Base-by-base conservation (phyloP, 2,113 vertebrate species). In the Dromaius novaehollandiae region DNA sequence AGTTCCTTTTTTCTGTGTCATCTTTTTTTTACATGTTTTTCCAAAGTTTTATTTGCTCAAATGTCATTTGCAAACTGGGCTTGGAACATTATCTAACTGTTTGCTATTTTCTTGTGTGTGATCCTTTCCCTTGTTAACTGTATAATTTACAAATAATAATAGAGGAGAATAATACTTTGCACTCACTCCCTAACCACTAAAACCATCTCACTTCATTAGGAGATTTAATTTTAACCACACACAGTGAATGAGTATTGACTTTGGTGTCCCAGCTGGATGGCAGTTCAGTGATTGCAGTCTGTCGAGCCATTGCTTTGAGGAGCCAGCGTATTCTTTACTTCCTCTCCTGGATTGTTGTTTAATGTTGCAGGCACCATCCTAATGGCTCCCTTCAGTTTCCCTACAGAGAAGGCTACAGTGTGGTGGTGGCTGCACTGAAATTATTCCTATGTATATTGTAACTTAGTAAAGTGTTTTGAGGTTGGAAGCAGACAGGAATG, bases 281-380 rank as follows among this genome's bases (percentile, higher is more conserved):
- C 91, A 91, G 93, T 38, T 97, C 94, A 94, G 94, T 71, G 88
- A 19, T 89, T 97, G 93, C 85, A 83, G 95, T 97, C 93, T 96
- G 73, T n/a, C 66, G 88, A 95, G 86, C 88, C 89, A 38, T 71
- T 91, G 85, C 93, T 91, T 93, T 91, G 74, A 91, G 95, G 85
- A 96, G 93, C 96, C 93, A 95, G 88, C 91, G 74, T 93, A 96
- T 93, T 96, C 96, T 88, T 93, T 88, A 82, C 89, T 97, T 97
- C 96, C 96, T 97, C 89, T 78, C 87, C 93, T 82, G 91, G 94
- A 96, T 90, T 96, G 88, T 96, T 96, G 89, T 94, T 97, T 95
- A 96, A 96, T 97, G 95, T 97, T 97, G 94, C 96, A 97, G 96
- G 95, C 97, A 96, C 95, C 93, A 96, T 97, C 96, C 96, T 97